A percentile compares a stretch with the other conserved stretches of the same genome.
phyloP scores from a whole-genome alignment of 2,113 vertebrate species.

The Megaleporinus macrocephalus region DNA sequence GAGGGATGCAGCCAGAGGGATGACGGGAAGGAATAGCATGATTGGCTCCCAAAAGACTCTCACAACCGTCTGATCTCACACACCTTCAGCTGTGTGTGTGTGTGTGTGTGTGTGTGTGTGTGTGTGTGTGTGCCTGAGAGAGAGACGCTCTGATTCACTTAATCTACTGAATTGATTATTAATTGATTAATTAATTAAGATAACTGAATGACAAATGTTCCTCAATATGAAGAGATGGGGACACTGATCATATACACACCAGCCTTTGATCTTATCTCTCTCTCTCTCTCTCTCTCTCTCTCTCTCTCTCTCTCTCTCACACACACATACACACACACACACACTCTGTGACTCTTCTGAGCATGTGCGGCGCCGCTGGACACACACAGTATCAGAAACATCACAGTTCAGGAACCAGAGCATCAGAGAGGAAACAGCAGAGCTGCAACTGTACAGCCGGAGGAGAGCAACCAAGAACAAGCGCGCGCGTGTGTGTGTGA shows the following conservation, averaged over 20 bases:
- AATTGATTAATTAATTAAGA: not conserved
- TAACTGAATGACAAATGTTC: not conserved
- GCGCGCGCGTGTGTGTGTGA: constrained; percentile 12
- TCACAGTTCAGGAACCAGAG: constrained; percentile 50
- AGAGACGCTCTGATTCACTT: not conserved
- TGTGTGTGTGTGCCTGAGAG: not conserved
- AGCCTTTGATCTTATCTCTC: constrained; percentile 60
- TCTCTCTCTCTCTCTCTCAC: constrained; percentile 49
- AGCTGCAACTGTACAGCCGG: constrained; percentile 47
- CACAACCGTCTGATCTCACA: not conserved
- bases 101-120: constrained; percentile 7
- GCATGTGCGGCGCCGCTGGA: constrained; percentile 58
- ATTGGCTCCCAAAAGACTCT: constrained; percentile 23
- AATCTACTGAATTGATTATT: not conserved
- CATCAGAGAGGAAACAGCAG: constrained; percentile 47
- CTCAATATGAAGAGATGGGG: not conserved
- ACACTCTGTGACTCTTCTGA: constrained; percentile 59
- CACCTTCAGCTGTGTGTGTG: constrained; percentile 10
- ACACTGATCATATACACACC: constrained; percentile 25
- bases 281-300: constrained; percentile 37
- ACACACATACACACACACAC: not conserved
- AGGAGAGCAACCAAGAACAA: constrained; percentile 31
- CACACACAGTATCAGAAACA: constrained; percentile 61
- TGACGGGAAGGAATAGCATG: constrained; percentile 4
- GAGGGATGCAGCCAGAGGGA: constrained; percentile 3